These are phyloP conservation scores for Drosophila insularis DNA, from an alignment of 1,140 invertebrate species.

Conservation along the genomic window DNA sequence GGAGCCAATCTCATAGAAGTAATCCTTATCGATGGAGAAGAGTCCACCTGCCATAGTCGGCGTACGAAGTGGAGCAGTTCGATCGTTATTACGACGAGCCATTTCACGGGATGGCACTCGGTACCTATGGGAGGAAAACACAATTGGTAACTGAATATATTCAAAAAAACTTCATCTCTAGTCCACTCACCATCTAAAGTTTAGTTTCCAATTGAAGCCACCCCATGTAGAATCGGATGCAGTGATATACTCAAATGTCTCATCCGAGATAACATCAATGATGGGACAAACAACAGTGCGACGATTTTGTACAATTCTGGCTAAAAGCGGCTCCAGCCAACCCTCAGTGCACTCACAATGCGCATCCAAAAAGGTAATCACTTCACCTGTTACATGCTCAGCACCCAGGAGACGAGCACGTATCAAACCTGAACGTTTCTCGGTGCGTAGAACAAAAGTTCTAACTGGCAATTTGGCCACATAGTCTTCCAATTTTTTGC, in stretches of 20 bases:
- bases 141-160: neutral
- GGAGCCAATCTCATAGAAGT: constrained; percentile 98
- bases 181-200: constrained; percentile 93
- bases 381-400: constrained; percentile 94
- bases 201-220: constrained; percentile 99
- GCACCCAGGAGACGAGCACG: constrained; percentile 95
- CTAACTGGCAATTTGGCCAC: constrained; percentile 92
- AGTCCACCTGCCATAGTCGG: constrained; percentile 99
- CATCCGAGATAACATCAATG: constrained; percentile 99
- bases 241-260: constrained; percentile 97
- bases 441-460: constrained; percentile 91
- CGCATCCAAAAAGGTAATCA: constrained; percentile 98
- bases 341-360: constrained; percentile 97
- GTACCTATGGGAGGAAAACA: constrained; percentile 87
- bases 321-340: constrained; percentile 96
- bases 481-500: constrained; percentile 94
- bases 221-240: constrained; percentile 98
- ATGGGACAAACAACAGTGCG: constrained; percentile 98
- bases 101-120: constrained; percentile 97
- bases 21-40: constrained; percentile 97
- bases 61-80: constrained; percentile 94
- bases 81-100: constrained; percentile 93
- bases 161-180: neutral
- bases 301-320: constrained; percentile 94
- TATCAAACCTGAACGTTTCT: constrained; percentile 95